Percentiles rank a stretch among this genome's conserved stretches.
Evolutionary conservation across 2,888 invertebrate genomes (phyloP).

Genomic region (Drosophila histrio): DNA sequence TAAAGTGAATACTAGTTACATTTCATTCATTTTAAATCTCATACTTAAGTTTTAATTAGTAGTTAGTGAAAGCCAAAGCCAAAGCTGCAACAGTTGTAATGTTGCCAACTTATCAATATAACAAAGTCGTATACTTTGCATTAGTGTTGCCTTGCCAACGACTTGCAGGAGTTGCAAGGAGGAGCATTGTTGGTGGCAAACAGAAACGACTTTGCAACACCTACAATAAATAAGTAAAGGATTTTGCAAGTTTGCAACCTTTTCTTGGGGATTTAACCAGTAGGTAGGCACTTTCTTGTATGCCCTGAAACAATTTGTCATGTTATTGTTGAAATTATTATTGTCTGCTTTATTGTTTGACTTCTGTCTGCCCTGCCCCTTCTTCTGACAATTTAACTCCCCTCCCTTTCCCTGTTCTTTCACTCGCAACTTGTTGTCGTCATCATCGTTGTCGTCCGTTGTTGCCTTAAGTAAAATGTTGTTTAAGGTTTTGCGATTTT

Average conservation of each 20-base stretch:
- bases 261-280: constrained; percentile 6
- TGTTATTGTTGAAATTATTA: constrained; percentile 77
- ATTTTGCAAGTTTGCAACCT: constrained; percentile 29
- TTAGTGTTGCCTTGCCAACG: constrained; percentile 2
- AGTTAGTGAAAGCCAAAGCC: background rate
- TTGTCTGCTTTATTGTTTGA: constrained; percentile 79
- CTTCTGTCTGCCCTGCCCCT: constrained; percentile 64
- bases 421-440: constrained; percentile 29
- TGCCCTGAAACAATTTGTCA: constrained; percentile 75
- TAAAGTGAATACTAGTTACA: background rate
- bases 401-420: background rate
- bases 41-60: constrained; percentile 5
- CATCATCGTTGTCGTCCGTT: constrained; percentile 10
- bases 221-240: constrained; percentile 51
- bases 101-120: constrained; percentile 31
- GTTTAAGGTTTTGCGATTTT: constrained; percentile 74
- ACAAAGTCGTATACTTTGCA: background rate
- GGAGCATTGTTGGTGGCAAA: constrained; percentile 45
- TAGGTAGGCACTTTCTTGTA: constrained; percentile 35
- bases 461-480: constrained; percentile 61
- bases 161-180: background rate
- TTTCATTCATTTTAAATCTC: background rate
- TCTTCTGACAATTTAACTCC: no score
- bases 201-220: constrained; percentile 44
- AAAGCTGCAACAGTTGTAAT: background rate